Base-by-base conservation (phyloP, 1,140 invertebrate genomes). In the Phortica variegata region DNA sequence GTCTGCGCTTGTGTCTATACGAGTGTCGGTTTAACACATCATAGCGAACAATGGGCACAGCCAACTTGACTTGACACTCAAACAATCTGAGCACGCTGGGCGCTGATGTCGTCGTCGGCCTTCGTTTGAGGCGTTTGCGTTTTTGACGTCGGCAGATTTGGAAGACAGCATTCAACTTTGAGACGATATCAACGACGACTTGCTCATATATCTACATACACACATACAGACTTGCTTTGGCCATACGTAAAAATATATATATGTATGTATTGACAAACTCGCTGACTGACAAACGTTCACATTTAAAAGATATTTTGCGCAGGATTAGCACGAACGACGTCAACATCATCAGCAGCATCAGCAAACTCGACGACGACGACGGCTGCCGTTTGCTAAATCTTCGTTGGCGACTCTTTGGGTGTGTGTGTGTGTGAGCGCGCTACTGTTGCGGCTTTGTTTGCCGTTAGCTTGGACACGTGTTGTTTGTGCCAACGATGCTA, bases 1-100 rank as follows among this genome's bases (percentile, higher is more conserved):
- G n/a, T n/a, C n/a, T n/a, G n/a, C n/a, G n/a, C n/a, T n/a, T n/a
- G 48, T 54, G 61, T 65, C 68, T 66, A 56, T 61, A 54, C 48
- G 57, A 60, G 63, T 68, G 63, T 66, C 63, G 63, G 40, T 68
- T 66, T 66, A 63, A 53, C 63, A 66, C 63, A 66, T 66, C 63
- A 68, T 66, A 49, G 57, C 57, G 62, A 56, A 66, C 60, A 60
- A 66, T 61, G 57, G 54, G 12, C 33, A 33, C 20, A 55, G 43
- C 31, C 23, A 26, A 26, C 23, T 5, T 26, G n/a, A n/a, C n/a
- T n/a, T n/a, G n/a, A n/a, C n/a, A n/a, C n/a, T n/a, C n/a, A n/a
- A n/a, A n/a, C n/a, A n/a, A n/a, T n/a, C n/a, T n/a, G n/a, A n/a
- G n/a, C n/a, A n/a, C n/a, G n/a, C n/a, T n/a, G n/a, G n/a, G n/a